Evolutionary conservation across 2,888 invertebrate genomes (phyloP).

Genomic region (Pinctada fucata): DNA sequence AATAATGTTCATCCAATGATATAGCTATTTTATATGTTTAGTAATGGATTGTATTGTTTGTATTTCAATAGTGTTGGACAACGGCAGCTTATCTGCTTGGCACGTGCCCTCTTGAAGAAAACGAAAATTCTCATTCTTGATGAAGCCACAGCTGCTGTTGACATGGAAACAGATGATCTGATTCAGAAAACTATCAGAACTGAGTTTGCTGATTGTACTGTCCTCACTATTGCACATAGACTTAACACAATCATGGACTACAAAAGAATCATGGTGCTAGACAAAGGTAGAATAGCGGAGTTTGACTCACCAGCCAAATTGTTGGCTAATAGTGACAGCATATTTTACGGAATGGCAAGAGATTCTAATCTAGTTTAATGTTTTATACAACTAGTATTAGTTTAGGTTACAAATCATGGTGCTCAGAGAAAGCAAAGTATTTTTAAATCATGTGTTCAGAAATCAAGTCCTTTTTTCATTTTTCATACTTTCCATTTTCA

Average conservation of each 20-base stretch:
- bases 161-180: too few species aligned
- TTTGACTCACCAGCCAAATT: neutral
- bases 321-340: neutral
- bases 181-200: too few species aligned
- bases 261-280: too few species aligned
- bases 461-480: too few species aligned
- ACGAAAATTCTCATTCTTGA: slow-evolving; percentile 32
- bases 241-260: too few species aligned
- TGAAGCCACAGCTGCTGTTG: slow-evolving; percentile 81
- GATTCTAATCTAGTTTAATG: neutral
- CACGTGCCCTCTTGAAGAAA: slow-evolving; percentile 26
- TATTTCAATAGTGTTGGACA: slow-evolving; percentile 77
- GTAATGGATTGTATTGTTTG: too few species aligned
- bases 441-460: neutral
- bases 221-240: too few species aligned
- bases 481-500: too few species aligned
- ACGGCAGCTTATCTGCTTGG: slow-evolving; percentile 84
- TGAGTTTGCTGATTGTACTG: too few species aligned
- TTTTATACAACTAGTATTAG: neutral
- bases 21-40: too few species aligned
- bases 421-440: neutral
- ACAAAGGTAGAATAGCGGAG: too few species aligned
- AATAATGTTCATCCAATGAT: too few species aligned
- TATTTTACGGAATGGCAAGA: neutral
- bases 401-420: neutral